Evolutionary conservation across 2,797 vertebrate genomes (phyloP).

Genomic region (Epinephelus coioides): DNA sequence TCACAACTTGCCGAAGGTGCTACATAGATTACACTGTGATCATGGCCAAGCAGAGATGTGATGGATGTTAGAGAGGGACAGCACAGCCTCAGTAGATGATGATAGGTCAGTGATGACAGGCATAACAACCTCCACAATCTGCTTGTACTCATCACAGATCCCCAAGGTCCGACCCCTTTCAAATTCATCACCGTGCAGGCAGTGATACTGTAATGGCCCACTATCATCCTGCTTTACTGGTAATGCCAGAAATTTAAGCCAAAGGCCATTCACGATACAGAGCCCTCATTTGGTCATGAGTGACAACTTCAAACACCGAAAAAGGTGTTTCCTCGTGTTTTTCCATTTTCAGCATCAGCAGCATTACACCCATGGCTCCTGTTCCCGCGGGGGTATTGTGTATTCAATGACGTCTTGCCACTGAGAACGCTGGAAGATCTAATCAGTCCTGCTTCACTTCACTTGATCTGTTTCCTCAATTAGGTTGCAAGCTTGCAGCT

Average conservation of each 20-base stretch:
- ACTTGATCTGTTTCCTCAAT: conserved; percentile 72
- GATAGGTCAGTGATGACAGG: conserved; percentile 31
- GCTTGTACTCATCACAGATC: conserved; percentile 30
- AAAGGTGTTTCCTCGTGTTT: conserved; percentile 52
- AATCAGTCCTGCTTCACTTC: conserved; percentile 77
- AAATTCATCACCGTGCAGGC: conserved; percentile 12
- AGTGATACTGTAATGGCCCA: conserved; percentile 1
- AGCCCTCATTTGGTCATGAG: conserved; percentile 27
- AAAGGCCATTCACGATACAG: not conserved
- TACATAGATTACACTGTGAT: not conserved
- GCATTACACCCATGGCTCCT: conserved; percentile 33
- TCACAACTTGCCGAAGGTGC: not conserved
- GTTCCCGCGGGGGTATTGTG: conserved; percentile 52
- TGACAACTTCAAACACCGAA: conserved; percentile 34
- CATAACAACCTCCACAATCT: conserved; percentile 23
- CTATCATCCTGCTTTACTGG: not conserved
- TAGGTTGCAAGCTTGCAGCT: conserved; percentile 67
- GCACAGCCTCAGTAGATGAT: conserved; percentile 15
- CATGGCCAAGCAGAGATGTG: conserved; percentile 3
- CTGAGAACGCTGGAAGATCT: conserved; percentile 66
- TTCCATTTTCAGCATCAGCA: conserved; percentile 43
- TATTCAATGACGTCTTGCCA: conserved; percentile 60
- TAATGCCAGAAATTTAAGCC: conserved; percentile 15
- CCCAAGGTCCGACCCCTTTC: conserved; percentile 13
- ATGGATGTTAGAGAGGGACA: conserved; percentile 14